These are phyloP conservation scores for Heliconius aoede DNA, from an alignment of 2,888 invertebrate genomes.

Conservation along the genomic window DNA sequence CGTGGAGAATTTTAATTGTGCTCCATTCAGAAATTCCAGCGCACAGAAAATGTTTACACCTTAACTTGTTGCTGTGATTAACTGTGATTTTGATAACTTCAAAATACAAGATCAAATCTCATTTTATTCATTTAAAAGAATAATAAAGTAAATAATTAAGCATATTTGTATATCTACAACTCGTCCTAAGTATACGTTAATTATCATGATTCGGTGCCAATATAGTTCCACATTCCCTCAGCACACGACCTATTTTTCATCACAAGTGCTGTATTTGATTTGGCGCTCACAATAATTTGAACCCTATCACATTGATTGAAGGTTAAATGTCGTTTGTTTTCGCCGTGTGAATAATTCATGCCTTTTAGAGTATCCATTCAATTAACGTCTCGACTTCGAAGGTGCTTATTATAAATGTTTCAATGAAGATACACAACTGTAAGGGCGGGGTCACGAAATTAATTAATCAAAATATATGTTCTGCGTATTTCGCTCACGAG, in stretches of 20 bases:
- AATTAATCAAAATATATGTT: slow-evolving; percentile 24
- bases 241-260: slow-evolving; percentile 50
- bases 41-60: slow-evolving; percentile 69
- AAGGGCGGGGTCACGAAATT: slow-evolving; percentile 51
- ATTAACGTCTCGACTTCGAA: slow-evolving; percentile 62
- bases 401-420: slow-evolving; percentile 56
- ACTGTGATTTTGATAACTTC: slow-evolving; percentile 58
- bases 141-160: neutral
- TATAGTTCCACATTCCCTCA: slow-evolving; percentile 48
- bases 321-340: slow-evolving; percentile 51
- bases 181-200: slow-evolving; percentile 7
- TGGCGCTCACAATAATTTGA: slow-evolving; percentile 47
- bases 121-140: neutral
- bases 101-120: neutral
- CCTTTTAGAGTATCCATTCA: slow-evolving; percentile 64
- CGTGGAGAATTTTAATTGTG: slow-evolving; percentile 79
- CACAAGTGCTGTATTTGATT: slow-evolving; percentile 54
- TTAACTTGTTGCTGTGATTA: slow-evolving; percentile 69
- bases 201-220: slow-evolving; percentile 44
- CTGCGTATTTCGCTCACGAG: slow-evolving; percentile 2
- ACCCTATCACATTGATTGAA: slow-evolving; percentile 48
- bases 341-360: slow-evolving; percentile 57
- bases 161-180: neutral
- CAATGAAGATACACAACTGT: slow-evolving; percentile 55
- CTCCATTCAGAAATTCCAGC: slow-evolving; percentile 74